Evolutionary conservation across 1,140 invertebrate genomes (phyloP), one percentile per base, ranked within the genome.

Genomic region (Formica exsecta): DNA sequence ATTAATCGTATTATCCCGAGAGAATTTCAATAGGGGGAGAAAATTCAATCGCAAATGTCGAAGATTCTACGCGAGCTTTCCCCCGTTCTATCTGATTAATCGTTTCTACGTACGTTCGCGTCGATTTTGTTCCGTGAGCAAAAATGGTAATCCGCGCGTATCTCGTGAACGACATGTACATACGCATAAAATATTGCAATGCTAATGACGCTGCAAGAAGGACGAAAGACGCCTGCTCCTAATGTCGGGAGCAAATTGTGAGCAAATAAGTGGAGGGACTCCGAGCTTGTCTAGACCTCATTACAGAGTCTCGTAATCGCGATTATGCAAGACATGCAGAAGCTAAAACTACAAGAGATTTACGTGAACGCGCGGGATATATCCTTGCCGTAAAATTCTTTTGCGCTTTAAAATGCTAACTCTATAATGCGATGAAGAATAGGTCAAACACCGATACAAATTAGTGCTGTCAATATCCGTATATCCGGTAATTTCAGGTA

Each of bases 261-360:
- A 91, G 90, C 89, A 91, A 91, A 91, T 57, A 89, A 54, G 89
- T 74, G 90, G 87, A 91, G 83, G 89, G 88, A 91, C 83, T 86
- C 88, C 51, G 75, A 89, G 57, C 70, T 85, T 81, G 86, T 59
- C 86, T 71, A 70, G 66, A 83, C 65, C 74, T 89, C 88, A 89
- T 91, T 89, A 86, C 73, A 89, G 86, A 91, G 87, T 83, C 59
- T 62, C 7, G 11, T 59, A 16, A 68, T 80, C 36, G 16, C 41
- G 41, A 57, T 65, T 32, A 51, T 51, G 44, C n/a, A 68, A 80
- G 11, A 62, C 29, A 41, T 81, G 32, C 19, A 38, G 66, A 54
- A 73, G 6, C 25, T 32, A 6, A 57, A 13, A 48, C 25, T 25
- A 32, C 11, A n/a, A 59, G 25, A 66, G n/a, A 61, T 61, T 44